A percentile compares a stretch with the other conserved stretches of the same genome.
Evolutionary conservation across 2,888 invertebrate species (phyloP).

Genomic region (Peribatodes rhomboidaria): DNA sequence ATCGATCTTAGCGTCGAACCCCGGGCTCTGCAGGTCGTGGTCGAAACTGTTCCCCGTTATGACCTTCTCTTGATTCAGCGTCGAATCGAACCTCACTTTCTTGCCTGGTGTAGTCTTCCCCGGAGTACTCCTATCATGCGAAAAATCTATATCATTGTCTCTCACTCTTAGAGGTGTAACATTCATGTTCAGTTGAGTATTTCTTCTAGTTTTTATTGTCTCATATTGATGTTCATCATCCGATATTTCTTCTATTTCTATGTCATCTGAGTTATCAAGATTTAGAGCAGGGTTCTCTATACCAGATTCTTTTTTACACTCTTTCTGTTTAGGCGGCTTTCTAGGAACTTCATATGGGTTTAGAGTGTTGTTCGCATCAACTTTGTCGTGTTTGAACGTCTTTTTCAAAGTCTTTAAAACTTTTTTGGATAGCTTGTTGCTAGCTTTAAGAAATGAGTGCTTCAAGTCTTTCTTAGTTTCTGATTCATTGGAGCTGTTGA

Average conservation of each 20-base stretch:
- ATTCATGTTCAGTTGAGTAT: conserved; percentile 77
- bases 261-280: conserved; percentile 80
- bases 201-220: conserved; percentile 77
- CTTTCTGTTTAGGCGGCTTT: conserved; percentile 69
- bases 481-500: conserved; percentile 70
- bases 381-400: conserved; percentile 78
- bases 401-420: conserved; percentile 79
- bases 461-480: conserved; percentile 72
- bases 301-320: conserved; percentile 67
- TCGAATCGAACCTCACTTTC: conserved; percentile 82
- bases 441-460: conserved; percentile 70
- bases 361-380: conserved; percentile 62
- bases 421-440: conserved; percentile 77
- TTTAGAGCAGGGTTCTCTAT: conserved; percentile 80
- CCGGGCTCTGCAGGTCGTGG: conserved; percentile 75
- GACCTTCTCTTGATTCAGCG: conserved; percentile 78
- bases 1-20: conserved; percentile 79
- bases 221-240: conserved; percentile 79
- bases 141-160: conserved; percentile 61
- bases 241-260: conserved; percentile 73
- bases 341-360: conserved; percentile 83
- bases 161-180: conserved; percentile 76
- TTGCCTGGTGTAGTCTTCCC: conserved; percentile 76
- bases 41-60: conserved; percentile 84
- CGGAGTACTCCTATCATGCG: conserved; percentile 71